Evolutionary conservation across 1,140 invertebrate genomes (phyloP).

Genomic region (Acromyrmex heyeri): DNA sequence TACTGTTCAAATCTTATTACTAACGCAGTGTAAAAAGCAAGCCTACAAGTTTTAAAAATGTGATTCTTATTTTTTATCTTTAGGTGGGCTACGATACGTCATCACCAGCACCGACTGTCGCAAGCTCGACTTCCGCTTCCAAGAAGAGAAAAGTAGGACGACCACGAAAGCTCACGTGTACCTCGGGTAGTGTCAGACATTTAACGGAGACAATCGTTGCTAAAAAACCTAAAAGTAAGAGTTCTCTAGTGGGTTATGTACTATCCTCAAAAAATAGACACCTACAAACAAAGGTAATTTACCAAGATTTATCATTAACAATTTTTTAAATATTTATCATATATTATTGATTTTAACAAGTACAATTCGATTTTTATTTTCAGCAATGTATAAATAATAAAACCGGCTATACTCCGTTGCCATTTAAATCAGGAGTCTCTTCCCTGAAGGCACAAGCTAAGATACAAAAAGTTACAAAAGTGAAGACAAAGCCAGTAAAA

Average conservation of each 20-base stretch:
- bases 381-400: conserved; percentile 68
- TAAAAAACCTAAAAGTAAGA: conserved; percentile 91
- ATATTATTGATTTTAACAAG: neutral
- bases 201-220: conserved; percentile 93
- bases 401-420: conserved; percentile 78
- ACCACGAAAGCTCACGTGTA: conserved; percentile 91
- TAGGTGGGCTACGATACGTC: conserved; percentile 78
- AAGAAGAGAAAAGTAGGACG: conserved; percentile 94
- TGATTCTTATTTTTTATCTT: neutral
- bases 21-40: neutral
- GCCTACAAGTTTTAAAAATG: neutral
- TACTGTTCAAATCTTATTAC: conserved; percentile 18
- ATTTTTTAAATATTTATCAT: neutral
- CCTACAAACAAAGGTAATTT: conserved; percentile 86
- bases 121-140: conserved; percentile 87
- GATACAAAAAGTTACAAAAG: conserved; percentile 76
- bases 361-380: neutral
- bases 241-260: conserved; percentile 89
- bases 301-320: neutral
- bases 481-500: conserved; percentile 79
- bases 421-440: conserved; percentile 77
- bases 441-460: conserved; percentile 76
- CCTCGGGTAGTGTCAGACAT: conserved; percentile 87
- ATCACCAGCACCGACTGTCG: conserved; percentile 74
- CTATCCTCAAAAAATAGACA: conserved; percentile 89